Conservation (phyloP, 2,113 vertebrate genomes). For the Steatornis caripensis region DNA sequence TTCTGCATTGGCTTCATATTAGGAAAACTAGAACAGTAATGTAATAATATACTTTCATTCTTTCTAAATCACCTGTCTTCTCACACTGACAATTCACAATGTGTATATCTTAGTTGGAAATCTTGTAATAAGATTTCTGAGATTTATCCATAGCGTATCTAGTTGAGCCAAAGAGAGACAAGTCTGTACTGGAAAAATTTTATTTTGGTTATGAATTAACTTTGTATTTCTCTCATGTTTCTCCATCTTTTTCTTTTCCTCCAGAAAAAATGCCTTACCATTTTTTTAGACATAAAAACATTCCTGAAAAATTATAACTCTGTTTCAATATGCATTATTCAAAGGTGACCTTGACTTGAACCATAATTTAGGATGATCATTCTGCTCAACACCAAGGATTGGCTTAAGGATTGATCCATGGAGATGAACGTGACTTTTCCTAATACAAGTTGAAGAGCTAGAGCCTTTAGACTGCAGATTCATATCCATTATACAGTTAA, state of each 20-base stretch:
- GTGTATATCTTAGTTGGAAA: neutral
- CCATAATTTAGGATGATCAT: neutral
- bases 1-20: neutral
- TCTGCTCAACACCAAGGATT: neutral
- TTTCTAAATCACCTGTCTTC: neutral
- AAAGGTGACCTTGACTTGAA: neutral
- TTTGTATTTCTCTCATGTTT: neutral
- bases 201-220: no score
- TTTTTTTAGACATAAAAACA: neutral
- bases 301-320: neutral
- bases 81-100: neutral
- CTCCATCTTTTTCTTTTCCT: neutral
- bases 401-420: neutral
- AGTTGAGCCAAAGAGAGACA: neutral
- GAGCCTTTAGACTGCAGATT: neutral
- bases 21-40: neutral
- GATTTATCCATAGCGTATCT: neutral
- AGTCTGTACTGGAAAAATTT: no score
- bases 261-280: neutral
- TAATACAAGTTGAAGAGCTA: neutral
- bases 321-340: neutral
- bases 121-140: neutral
- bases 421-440: neutral
- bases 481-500: neutral
- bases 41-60: neutral